Base-by-base conservation (phyloP, 2,888 invertebrate species). In the Agapetus fuscipes region DNA sequence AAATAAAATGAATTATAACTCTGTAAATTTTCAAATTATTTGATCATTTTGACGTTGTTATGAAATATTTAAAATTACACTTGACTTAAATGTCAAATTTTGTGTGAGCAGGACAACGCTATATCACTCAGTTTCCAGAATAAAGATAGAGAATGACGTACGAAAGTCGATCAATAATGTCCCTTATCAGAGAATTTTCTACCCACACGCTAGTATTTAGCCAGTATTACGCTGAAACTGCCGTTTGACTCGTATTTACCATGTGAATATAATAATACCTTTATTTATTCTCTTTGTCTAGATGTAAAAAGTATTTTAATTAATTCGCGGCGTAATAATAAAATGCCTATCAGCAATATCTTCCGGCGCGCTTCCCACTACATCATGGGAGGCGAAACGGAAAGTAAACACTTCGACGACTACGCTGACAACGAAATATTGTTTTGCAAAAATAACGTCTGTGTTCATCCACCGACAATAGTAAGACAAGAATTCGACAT, bases 391-490 rank as follows among this genome's bases (percentile, higher is more conserved):
- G 67, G 74, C 30, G 82, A 80, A 45, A 69, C 68, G 49, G 71
- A 75, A 48, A 71, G 73, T 37, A 71, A 71, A 44, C 68, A 72
- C 54, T 76, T 74, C 53, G 69, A 74, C 30, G 62, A 72, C 54
- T 86, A 84, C 56, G 81, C 83, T 58, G 85, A 88, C 62, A 87
- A 87, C 55, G 88, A 88, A 67, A 78, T 85, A 43, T 66, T 88
- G 34, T 88, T 86, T 61, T 87, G 88, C 64, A 96, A 95, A 67
- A 96, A 96, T 61, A 95, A 96, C 64, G 93, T 96, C 24, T 96
- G 95, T 61, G 94, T 96, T 30, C 95, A 96, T 69, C 93, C 94
- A 4, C 89, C 91, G 32, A 83, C 86, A 0, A 74, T 85, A 45
- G 76, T 86, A 35, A 75, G 89, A 33, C 83, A 84, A 52, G 84